Conservation (phyloP, 2,888 invertebrate genomes). For the Neoscelio sp. region DNA sequence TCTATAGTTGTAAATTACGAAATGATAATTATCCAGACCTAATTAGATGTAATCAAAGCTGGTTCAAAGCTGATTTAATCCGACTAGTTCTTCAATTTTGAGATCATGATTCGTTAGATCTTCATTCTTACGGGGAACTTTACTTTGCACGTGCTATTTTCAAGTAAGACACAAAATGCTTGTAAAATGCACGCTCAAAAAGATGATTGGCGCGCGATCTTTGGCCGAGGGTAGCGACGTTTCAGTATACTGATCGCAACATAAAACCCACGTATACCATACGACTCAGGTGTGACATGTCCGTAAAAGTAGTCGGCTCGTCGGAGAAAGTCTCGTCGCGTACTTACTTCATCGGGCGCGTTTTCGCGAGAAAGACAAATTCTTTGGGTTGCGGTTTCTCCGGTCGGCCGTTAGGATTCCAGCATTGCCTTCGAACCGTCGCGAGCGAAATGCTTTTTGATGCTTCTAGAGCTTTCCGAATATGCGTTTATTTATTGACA, state of each 20-base stretch:
- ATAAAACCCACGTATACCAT: slow-evolving; percentile 80
- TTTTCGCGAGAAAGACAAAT: slow-evolving; percentile 27
- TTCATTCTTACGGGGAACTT: too few species aligned
- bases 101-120: too few species aligned
- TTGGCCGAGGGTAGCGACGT: slow-evolving; percentile 71
- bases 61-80: too few species aligned
- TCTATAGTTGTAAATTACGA: too few species aligned
- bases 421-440: slow-evolving; percentile 62
- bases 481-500: slow-evolving; percentile 40
- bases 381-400: slow-evolving; percentile 51
- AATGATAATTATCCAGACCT: too few species aligned
- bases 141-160: too few species aligned
- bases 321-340: slow-evolving; percentile 71
- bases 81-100: too few species aligned
- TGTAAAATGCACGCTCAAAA: too few species aligned
- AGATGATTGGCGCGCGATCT: slow-evolving; percentile 29
- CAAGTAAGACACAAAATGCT: too few species aligned
- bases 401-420: slow-evolving; percentile 54
- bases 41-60: too few species aligned
- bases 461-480: slow-evolving; percentile 34
- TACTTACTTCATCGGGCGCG: slow-evolving; percentile 27
- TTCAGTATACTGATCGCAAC: slow-evolving; percentile 79
- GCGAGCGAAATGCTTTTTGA: slow-evolving; percentile 45
- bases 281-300: slow-evolving; percentile 81
- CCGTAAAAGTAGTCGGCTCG: slow-evolving; percentile 71